Evolutionary conservation across 2,113 vertebrate genomes (phyloP).

Genomic region (Balaeniceps rex): DNA sequence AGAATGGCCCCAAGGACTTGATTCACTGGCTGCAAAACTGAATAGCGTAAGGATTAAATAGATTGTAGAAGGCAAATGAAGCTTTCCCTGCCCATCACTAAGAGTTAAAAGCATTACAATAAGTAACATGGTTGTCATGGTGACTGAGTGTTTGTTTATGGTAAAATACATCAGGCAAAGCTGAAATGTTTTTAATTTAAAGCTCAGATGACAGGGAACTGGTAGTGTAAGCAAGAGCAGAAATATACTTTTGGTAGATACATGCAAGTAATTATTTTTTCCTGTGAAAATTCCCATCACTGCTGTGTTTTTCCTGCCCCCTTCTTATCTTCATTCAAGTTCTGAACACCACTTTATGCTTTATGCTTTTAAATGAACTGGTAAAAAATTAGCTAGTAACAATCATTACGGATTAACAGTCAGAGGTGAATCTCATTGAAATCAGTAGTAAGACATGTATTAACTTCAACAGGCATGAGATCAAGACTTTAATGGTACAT

Average conservation of each 20-base stretch:
- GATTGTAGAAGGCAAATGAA: background rate
- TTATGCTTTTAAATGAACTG: background rate
- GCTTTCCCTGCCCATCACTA: background rate
- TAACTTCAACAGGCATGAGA: background rate
- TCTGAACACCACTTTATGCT: background rate
- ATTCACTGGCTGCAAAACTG: background rate
- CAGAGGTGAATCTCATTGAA: background rate
- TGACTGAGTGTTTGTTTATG: background rate
- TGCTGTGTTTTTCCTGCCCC: background rate
- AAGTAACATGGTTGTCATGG: constrained; percentile 35
- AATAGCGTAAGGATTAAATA: background rate
- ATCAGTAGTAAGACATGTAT: background rate
- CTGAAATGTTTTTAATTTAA: constrained; percentile 23
- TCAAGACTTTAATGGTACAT: background rate
- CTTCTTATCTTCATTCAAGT: background rate
- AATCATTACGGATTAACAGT: background rate
- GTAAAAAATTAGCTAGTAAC: background rate
- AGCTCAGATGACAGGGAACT: background rate
- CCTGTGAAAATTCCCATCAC: background rate
- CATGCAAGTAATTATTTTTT: background rate
- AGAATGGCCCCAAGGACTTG: background rate
- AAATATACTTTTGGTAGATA: background rate
- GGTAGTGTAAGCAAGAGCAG: background rate
- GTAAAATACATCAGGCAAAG: background rate
- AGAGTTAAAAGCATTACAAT: background rate